A percentile compares a stretch with the other conserved stretches of the same genome.
Conservation (phyloP, 2,797 vertebrate species). For the Arrhamphus sclerolepis region DNA sequence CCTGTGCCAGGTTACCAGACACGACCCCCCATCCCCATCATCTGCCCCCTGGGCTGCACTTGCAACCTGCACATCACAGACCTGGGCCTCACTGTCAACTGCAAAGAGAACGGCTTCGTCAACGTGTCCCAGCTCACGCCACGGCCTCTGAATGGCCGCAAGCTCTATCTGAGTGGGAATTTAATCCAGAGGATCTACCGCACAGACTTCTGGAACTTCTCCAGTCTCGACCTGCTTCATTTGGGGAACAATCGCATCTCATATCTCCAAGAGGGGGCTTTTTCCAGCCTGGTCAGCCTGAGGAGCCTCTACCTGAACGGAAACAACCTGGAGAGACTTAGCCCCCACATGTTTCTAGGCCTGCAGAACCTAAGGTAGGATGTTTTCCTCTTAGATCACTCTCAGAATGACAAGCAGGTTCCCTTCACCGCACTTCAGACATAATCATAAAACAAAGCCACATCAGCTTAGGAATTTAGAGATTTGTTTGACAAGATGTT, state of each 20-base stretch:
- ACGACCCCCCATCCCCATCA: conserved; percentile 81
- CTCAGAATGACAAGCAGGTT: neutral
- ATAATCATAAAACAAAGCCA: conserved; percentile 26
- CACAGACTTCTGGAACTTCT: conserved; percentile 96
- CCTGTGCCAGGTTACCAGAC: conserved; percentile 84
- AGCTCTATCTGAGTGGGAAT: conserved; percentile 95
- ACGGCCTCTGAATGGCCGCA: conserved; percentile 90
- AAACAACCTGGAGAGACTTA: conserved; percentile 93
- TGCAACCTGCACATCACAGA: conserved; percentile 92
- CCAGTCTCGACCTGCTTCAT: conserved; percentile 94
- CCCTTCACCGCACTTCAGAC: conserved; percentile 33
- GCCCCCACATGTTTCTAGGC: conserved; percentile 92
- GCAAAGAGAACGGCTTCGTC: conserved; percentile 92
- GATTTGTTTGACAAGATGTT: conserved; percentile 44
- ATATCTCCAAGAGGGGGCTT: conserved; percentile 93
- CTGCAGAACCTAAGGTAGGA: conserved; percentile 87
- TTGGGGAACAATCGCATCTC: conserved; percentile 97
- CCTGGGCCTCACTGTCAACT: conserved; percentile 94
- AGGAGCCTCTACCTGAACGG: conserved; percentile 95
- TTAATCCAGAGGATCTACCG: conserved; percentile 93
- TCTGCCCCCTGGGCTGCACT: conserved; percentile 92
- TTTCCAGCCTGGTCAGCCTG: conserved; percentile 91
- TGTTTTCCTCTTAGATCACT: conserved; percentile 6
- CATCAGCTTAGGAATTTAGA: conserved; percentile 36
- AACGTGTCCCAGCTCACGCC: conserved; percentile 94